A percentile compares a stretch with the other conserved stretches of the same genome.
Evolutionary conservation across 2,888 invertebrate species (phyloP).

Genomic region (Dicyrtoma fusca): DNA sequence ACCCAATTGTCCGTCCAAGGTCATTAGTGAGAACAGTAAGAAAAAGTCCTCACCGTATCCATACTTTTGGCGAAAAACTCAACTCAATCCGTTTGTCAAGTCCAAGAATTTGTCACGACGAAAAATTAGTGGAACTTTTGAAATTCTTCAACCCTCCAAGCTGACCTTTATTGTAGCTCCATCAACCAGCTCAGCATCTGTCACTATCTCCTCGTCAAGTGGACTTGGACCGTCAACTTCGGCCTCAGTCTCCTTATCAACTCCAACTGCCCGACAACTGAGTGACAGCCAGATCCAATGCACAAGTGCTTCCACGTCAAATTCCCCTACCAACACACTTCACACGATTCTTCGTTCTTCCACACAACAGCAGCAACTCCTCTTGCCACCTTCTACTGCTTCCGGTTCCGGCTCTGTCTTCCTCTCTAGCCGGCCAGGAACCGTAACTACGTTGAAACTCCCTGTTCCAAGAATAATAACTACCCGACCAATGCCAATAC

Average conservation of each 20-base stretch:
- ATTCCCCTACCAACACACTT: too few relatives aligned
- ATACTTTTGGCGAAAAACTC: constrained; percentile 49
- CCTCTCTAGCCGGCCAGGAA: too few relatives aligned
- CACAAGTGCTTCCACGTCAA: too few relatives aligned
- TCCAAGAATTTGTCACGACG: constrained; percentile 23
- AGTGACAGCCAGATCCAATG: too few relatives aligned
- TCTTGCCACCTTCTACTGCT: too few relatives aligned
- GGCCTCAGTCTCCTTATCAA: too few relatives aligned
- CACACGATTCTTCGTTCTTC: too few relatives aligned
- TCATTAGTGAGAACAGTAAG: not conserved
- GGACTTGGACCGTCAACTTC: not conserved
- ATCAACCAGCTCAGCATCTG: not conserved
- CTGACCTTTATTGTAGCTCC: constrained; percentile 34
- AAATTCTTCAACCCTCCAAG: constrained; percentile 43
- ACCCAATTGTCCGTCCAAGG: constrained; percentile 18
- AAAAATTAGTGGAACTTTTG: constrained; percentile 20
- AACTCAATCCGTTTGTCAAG: constrained; percentile 42
- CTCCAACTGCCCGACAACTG: too few relatives aligned
- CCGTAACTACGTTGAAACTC: not conserved
- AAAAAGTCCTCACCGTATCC: constrained; percentile 31
- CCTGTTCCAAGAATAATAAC: too few relatives aligned
- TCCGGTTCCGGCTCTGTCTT: too few relatives aligned
- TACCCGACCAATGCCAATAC: too few relatives aligned
- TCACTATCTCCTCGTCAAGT: not conserved
- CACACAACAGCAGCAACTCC: too few relatives aligned